Evolutionary conservation across 1,140 invertebrate genomes (phyloP).

Genomic region (Sitophilus oryzae): DNA sequence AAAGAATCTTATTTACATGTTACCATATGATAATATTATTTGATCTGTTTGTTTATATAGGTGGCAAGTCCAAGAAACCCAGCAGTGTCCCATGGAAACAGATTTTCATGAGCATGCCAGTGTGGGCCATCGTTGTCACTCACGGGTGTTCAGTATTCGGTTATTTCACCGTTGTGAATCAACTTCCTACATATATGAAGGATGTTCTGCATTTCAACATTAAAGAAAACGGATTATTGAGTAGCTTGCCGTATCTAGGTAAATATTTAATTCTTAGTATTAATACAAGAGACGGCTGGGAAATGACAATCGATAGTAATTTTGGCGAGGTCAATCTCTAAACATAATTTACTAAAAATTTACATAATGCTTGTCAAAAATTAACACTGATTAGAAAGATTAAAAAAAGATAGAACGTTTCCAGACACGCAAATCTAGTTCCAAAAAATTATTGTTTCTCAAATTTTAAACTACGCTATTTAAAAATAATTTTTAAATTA

Average conservation of each 20-base stretch:
- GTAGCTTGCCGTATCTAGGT: constrained; percentile 79
- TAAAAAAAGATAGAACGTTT: too few relatives aligned
- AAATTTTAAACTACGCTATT: too few relatives aligned
- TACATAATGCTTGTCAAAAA: too few relatives aligned
- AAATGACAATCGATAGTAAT: neutral
- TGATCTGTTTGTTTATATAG: constrained; percentile 11
- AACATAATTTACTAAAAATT: neutral
- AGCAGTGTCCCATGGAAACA: constrained; percentile 70
- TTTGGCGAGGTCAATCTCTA: neutral
- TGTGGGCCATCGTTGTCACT: constrained; percentile 88
- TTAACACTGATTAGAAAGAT: too few relatives aligned
- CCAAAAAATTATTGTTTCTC: too few relatives aligned
- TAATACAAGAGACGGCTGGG: too few relatives aligned
- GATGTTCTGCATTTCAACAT: constrained; percentile 83
- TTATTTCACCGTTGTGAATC: constrained; percentile 90
- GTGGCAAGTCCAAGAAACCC: constrained; percentile 46
- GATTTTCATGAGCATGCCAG: constrained; percentile 73
- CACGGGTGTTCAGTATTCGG: constrained; percentile 91
- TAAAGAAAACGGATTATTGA: constrained; percentile 76
- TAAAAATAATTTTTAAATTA: too few relatives aligned
- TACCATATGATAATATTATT: neutral
- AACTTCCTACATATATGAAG: constrained; percentile 91
- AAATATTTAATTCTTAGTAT: constrained; percentile 21
- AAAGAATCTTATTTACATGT: too few relatives aligned
- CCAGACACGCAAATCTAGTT: too few relatives aligned